Evolutionary conservation across 2,888 invertebrate genomes (phyloP).

Genomic region (Hartigia nigra): DNA sequence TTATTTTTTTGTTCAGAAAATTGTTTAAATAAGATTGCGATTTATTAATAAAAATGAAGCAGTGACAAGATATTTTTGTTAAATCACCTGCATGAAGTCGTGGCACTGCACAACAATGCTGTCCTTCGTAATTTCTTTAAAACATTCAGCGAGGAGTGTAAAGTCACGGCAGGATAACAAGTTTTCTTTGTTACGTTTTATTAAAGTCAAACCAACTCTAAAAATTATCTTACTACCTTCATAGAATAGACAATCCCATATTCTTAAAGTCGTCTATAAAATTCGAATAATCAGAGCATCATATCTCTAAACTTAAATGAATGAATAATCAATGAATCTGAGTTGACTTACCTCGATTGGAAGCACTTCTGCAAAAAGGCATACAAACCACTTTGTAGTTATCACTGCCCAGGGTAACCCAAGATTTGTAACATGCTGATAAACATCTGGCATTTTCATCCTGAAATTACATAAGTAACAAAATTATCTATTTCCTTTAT

Average conservation of each 20-base stretch:
- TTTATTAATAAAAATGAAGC: conserved; percentile 13
- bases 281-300: conserved; percentile 21
- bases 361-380: conserved; percentile 91
- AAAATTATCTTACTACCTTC: conserved; percentile 95
- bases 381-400: conserved; percentile 96
- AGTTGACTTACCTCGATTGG: conserved; percentile 78
- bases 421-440: conserved; percentile 81
- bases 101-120: conserved; percentile 86
- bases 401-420: conserved; percentile 92
- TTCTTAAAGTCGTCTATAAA: conserved; percentile 84
- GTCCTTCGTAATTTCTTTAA: conserved; percentile 84
- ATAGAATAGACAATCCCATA: conserved; percentile 96
- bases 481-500: neutral
- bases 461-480: conserved; percentile 61
- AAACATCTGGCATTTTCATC: conserved; percentile 82
- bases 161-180: conserved; percentile 85
- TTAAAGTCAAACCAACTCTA: conserved; percentile 86
- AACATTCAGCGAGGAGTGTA: conserved; percentile 82
- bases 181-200: conserved; percentile 77
- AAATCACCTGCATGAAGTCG: conserved; percentile 83
- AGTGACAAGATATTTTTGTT: conserved; percentile 3
- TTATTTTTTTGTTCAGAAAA: conserved; percentile 7
- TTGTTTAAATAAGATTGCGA: conserved; percentile 6
- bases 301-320: conserved; percentile 13
- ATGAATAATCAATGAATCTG: neutral